Evolutionary conservation across 2,797 vertebrate genomes (phyloP).

Genomic region (Cetoscarus ocellatus): DNA sequence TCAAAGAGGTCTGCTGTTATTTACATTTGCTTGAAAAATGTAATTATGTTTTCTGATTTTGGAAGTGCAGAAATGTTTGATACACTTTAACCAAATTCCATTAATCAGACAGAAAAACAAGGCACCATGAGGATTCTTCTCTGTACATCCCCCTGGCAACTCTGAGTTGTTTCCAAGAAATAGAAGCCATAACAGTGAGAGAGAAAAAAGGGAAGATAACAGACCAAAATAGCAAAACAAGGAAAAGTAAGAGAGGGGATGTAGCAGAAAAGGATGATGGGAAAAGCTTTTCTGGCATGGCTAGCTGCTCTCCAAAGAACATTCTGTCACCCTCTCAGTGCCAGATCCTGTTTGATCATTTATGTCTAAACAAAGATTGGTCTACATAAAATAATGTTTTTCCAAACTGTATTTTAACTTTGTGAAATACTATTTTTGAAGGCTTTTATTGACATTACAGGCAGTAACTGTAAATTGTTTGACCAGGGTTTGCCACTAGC

Average conservation of each 20-base stretch:
- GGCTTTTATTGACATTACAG: not conserved
- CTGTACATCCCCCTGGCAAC: constrained; percentile 73
- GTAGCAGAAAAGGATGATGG: constrained; percentile 41
- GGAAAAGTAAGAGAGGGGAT: constrained; percentile 40
- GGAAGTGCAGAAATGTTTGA: constrained; percentile 64
- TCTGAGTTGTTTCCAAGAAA: constrained; percentile 73
- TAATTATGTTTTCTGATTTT: constrained; percentile 52
- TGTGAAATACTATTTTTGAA: too few species aligned
- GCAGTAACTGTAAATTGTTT: not conserved
- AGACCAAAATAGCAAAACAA: constrained; percentile 22
- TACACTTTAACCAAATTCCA: constrained; percentile 78
- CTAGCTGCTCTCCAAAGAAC: constrained; percentile 73
- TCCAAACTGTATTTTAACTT: not conserved
- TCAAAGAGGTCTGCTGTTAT: too few species aligned
- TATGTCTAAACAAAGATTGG: constrained; percentile 36
- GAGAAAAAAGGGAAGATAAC: constrained; percentile 25
- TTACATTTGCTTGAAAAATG: constrained; percentile 21
- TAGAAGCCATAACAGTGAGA: constrained; percentile 57
- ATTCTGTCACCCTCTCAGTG: constrained; percentile 70
- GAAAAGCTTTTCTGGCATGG: constrained; percentile 60
- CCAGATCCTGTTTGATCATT: constrained; percentile 64
- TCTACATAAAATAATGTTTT: too few species aligned
- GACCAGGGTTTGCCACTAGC: not conserved
- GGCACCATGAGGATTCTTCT: constrained; percentile 69
- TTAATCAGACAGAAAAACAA: constrained; percentile 70